Percentiles rank a stretch among this genome's conserved stretches.
Conservation (phyloP, 1,140 invertebrate genomes). For the Panagrolaimus sp. region DNA sequence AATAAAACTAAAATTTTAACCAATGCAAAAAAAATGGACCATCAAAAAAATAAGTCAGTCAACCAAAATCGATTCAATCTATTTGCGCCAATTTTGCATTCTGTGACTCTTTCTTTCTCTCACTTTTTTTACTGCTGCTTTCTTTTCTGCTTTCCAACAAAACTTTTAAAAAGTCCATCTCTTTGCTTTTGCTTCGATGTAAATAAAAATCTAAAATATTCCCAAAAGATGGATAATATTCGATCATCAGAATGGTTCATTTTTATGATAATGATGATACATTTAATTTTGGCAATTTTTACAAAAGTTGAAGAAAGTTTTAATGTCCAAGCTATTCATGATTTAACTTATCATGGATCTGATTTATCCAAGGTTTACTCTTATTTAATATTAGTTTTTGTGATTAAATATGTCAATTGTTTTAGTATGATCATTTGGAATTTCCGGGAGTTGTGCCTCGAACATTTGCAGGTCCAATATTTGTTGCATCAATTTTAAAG, state of each 20-base stretch:
- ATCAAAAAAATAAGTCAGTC: no score
- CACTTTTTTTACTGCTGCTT: no score
- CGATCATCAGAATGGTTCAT: constrained; percentile 46
- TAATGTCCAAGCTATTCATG: constrained; percentile 94
- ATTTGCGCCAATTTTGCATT: no score
- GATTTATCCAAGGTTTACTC: constrained; percentile 75
- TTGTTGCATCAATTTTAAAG: constrained; percentile 73
- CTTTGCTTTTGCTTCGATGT: not conserved
- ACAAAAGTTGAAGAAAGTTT: constrained; percentile 99
- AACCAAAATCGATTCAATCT: no score
- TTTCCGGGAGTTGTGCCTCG: constrained; percentile 96
- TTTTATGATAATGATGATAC: constrained; percentile 62
- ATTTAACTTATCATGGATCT: constrained; percentile 79
- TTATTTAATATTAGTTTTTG: constrained; percentile 19
- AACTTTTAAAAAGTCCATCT: no score
- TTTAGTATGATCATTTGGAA: constrained; percentile 93
- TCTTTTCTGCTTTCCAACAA: no score
- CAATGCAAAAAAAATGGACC: no score
- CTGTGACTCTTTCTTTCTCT: no score
- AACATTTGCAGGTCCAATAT: constrained; percentile 86
- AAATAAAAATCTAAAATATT: not conserved
- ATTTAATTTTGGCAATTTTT: constrained; percentile 82
- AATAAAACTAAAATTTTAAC: no score
- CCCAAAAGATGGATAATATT: constrained; percentile 35
- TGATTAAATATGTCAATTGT: constrained; percentile 37